phyloP scores from a whole-genome alignment of 2,888 invertebrate species.

The Tholera decimalis region DNA sequence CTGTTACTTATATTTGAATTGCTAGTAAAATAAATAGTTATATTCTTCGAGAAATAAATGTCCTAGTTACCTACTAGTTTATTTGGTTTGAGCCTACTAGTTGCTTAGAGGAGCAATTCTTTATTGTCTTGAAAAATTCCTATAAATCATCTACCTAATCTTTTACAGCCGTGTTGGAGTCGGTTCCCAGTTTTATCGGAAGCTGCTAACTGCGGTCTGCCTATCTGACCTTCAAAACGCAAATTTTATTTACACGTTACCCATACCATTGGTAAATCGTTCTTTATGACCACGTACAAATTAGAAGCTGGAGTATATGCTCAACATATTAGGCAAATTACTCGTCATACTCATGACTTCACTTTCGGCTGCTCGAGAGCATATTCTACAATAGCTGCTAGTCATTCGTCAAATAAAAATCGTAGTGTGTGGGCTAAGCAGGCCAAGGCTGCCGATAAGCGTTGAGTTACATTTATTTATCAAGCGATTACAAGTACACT shows the following conservation, averaged over 20 bases:
- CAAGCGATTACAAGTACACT: conserved; percentile 54
- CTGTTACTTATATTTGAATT: too few species aligned
- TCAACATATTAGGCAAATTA: not conserved
- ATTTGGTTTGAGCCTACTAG: too few species aligned
- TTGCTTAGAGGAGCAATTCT: too few species aligned
- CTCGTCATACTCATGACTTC: conserved; percentile 4
- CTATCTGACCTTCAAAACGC: not conserved
- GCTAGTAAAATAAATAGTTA: too few species aligned
- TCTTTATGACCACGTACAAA: not conserved
- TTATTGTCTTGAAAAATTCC: not conserved
- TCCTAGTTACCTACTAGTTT: too few species aligned
- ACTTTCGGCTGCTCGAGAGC: conserved; percentile 21
- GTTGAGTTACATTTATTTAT: conserved; percentile 60
- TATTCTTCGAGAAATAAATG: too few species aligned
- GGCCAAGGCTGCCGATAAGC: conserved; percentile 66
- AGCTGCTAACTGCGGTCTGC: too few species aligned
- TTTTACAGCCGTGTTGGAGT: too few species aligned
- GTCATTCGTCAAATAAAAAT: conserved; percentile 54
- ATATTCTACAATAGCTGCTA: conserved; percentile 28
- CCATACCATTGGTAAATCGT: not conserved
- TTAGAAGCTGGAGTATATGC: not conserved
- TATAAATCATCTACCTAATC: too few species aligned
- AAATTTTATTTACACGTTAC: not conserved
- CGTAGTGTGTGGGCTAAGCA: conserved; percentile 52
- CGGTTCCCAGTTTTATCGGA: too few species aligned